Percentiles rank a stretch among this genome's conserved stretches.
phyloP scores from a whole-genome alignment of 2,113 vertebrate species.

The Hassar affinis region DNA sequence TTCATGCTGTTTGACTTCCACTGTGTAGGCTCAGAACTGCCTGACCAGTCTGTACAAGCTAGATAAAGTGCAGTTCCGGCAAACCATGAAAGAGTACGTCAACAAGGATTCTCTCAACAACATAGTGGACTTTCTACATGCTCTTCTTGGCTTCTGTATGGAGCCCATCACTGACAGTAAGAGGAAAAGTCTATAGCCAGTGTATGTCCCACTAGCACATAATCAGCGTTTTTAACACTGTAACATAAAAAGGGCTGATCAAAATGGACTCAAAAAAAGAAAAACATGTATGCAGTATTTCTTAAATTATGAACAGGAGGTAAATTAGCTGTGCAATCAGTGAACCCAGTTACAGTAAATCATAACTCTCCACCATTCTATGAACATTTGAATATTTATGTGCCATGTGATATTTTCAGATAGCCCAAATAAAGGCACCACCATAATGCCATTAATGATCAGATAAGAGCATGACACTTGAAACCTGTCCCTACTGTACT shows the following conservation, averaged over 20 bases:
- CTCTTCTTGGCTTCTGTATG: slow-evolving; percentile 98
- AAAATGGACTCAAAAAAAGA: background rate
- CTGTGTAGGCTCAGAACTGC: slow-evolving; percentile 89
- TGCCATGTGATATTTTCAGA: slow-evolving; percentile 19
- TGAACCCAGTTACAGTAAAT: background rate
- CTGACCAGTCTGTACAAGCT: slow-evolving; percentile 94
- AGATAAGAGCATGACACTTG: background rate
- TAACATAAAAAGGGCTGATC: background rate
- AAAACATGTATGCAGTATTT: background rate
- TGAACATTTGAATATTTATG: slow-evolving; percentile 36
- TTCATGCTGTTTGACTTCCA: slow-evolving; percentile 23
- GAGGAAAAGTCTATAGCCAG: slow-evolving; percentile 54
- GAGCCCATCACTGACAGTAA: slow-evolving; percentile 98
- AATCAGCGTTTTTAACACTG: background rate
- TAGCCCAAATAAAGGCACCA: background rate
- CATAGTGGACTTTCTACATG: slow-evolving; percentile 98
- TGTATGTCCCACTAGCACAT: background rate
- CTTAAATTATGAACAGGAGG: background rate
- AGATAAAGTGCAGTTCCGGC: slow-evolving; percentile 95
- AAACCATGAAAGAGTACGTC: slow-evolving; percentile 97
- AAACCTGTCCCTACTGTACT: background rate
- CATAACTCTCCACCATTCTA: background rate
- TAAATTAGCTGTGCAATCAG: background rate
- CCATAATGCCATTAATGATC: slow-evolving; percentile 19
- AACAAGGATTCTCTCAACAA: slow-evolving; percentile 99